Evolutionary conservation across 2,888 invertebrate species (phyloP), one percentile per base, ranked within the genome.

Genomic region (Cryptophagus acutangulus): DNA sequence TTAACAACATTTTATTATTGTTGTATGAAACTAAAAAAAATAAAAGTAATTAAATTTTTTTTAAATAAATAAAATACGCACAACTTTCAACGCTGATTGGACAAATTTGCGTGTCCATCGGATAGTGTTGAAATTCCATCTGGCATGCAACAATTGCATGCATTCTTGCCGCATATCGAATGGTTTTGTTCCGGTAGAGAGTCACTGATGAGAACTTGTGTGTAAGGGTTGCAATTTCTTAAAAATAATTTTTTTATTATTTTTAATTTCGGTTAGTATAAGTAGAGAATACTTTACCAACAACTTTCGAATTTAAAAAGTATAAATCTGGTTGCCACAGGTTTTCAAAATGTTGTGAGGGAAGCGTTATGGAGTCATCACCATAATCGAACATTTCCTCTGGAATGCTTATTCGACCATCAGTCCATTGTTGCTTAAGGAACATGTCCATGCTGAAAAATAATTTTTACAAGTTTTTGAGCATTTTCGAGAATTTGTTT

Each of bases 311-410:
- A 68, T 87, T 88, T 25, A 87, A 70, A 66, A 89, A 87, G 65
- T 87, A 89, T 16, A 87, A 82, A 69, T 89, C 88, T 0, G 88
- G 88, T 61, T 87, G 87, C 88, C 88, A 89, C n/a, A 89, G 73
- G 62, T 84, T 84, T 58, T 87, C 85, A 55, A 87, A 84, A 67
- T 85, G 85, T 65, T 84, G 83, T 24, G 85, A 81, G 8, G 87
- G 87, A 25, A 88, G 66, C 0, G 86, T 85, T 17, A 87, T 82
- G 57, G 84, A 85, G 60, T 87, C 87, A 49, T 87, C 86, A 0
- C 82, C 83, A 52, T 83, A 82, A 61, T 86, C 86, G 54, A 88
- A 87, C 47, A 88, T 81, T 55, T 86, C 82, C 45, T 82, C 79
- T 0, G 87, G 82, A 48, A 87, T 75, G 59, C 81, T 79, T 36